Conservation (phyloP, 1,140 invertebrate species). For the Coenobita brevimanus region DNA sequence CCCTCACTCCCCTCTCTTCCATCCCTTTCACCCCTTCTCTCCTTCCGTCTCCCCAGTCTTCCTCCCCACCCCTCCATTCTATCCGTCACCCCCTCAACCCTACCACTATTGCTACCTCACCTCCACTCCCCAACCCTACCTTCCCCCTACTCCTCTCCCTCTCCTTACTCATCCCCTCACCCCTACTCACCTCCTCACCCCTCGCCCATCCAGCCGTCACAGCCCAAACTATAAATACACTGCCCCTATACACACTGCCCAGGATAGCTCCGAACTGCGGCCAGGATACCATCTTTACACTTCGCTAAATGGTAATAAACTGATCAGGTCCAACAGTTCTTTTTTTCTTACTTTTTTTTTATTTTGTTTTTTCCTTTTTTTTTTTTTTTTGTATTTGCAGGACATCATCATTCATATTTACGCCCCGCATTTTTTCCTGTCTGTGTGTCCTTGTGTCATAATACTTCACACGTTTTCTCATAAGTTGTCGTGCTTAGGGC, state of each 20-base stretch:
- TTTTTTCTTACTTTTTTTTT: slow-evolving; percentile 20
- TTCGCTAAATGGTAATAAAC: slow-evolving; percentile 57
- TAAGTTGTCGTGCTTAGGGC: slow-evolving; percentile 20
- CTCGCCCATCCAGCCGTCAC: background rate
- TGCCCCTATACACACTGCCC: slow-evolving; percentile 30
- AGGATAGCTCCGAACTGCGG: slow-evolving; percentile 9
- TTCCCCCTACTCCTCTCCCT: too few relatives aligned
- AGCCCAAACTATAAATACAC: slow-evolving; percentile 25
- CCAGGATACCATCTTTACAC: slow-evolving; percentile 45
- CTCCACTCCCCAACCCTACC: too few relatives aligned
- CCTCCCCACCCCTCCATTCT: too few relatives aligned
- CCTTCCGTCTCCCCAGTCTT: too few relatives aligned
- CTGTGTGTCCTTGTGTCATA: too few relatives aligned
- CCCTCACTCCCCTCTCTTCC: too few relatives aligned
- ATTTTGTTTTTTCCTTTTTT: background rate
- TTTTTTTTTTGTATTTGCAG: too few relatives aligned
- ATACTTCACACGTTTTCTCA: slow-evolving; percentile 36
- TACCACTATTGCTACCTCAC: too few relatives aligned
- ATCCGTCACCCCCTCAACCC: too few relatives aligned
- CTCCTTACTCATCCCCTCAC: background rate
- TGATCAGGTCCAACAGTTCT: slow-evolving; percentile 21
- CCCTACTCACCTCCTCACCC: background rate
- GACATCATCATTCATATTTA: too few relatives aligned
- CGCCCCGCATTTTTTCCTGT: too few relatives aligned
- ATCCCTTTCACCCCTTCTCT: too few relatives aligned